phyloP scores from a whole-genome alignment of 1,140 invertebrate genomes.

The Berghia stephanieae region DNA sequence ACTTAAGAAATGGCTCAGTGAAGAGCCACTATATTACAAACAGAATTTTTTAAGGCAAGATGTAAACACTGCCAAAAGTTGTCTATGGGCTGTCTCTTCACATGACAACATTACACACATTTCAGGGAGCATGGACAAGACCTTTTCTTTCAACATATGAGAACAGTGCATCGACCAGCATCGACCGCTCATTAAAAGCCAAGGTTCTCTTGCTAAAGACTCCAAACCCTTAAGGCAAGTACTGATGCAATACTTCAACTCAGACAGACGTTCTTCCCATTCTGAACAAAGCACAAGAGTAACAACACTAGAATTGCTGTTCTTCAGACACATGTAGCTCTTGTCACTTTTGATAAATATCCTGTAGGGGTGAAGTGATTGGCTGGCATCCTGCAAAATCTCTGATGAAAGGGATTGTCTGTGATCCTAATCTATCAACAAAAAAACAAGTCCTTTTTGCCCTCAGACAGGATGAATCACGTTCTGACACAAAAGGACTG shows the following conservation, averaged over 20 bases:
- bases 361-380: too few species aligned
- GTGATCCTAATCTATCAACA: constrained; percentile 69
- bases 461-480: constrained; percentile 45
- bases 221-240: constrained; percentile 4
- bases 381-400: too few species aligned
- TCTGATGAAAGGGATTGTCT: constrained; percentile 36
- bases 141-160: not conserved
- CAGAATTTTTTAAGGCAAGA: constrained; percentile 4
- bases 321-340: constrained; percentile 8
- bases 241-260: too few species aligned
- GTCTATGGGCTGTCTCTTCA: not conserved
- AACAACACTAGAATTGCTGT: not conserved
- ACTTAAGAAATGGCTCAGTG: too few species aligned
- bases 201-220: not conserved
- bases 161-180: constrained; percentile 26
- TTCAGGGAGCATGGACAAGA: too few species aligned
- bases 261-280: constrained; percentile 18
- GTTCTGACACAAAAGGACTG: constrained; percentile 48
- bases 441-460: constrained; percentile 81
- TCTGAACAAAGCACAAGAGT: constrained; percentile 17
- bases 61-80: not conserved
- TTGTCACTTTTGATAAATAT: too few species aligned
- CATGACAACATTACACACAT: not conserved
- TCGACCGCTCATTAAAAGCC: constrained; percentile 7
- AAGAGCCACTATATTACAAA: too few species aligned